Percentiles rank a stretch among this genome's conserved stretches.
Evolutionary conservation across 2,797 vertebrate genomes (phyloP).

Genomic region (Antennarius maculatus): DNA sequence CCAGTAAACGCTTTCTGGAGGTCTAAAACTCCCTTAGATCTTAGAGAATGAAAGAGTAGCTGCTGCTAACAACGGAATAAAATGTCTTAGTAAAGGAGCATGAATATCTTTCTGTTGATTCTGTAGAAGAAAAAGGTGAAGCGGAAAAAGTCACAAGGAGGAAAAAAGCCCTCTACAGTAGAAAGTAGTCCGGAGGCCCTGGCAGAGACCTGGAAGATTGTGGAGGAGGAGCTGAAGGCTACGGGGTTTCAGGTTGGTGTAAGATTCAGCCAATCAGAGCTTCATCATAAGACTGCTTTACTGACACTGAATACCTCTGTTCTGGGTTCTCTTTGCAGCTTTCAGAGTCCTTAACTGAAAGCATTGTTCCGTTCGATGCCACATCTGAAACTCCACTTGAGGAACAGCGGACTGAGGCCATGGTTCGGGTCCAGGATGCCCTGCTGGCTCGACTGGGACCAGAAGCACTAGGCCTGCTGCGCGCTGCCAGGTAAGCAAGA

Average conservation of each 20-base stretch:
- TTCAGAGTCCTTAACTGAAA: conserved; percentile 71
- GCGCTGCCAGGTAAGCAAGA: conserved; percentile 86
- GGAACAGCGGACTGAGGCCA: conserved; percentile 88
- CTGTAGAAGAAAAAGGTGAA: conserved; percentile 86
- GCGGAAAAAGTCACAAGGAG: conserved; percentile 71
- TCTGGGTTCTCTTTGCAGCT: conserved; percentile 63
- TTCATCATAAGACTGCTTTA: neutral
- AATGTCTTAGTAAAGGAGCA: neutral
- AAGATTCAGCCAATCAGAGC: neutral
- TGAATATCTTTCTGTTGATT: neutral
- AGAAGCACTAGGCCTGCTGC: conserved; percentile 87
- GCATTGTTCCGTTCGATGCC: conserved; percentile 89
- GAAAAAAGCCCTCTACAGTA: conserved; percentile 16
- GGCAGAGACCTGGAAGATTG: conserved; percentile 83
- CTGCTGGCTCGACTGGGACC: conserved; percentile 78
- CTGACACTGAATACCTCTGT: neutral
- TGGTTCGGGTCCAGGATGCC: conserved; percentile 88
- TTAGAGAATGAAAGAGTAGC: neutral
- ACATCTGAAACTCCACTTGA: conserved; percentile 89
- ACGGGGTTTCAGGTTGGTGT: conserved; percentile 74
- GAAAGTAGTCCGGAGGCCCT: conserved; percentile 73
- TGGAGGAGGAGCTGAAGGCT: conserved; percentile 83
- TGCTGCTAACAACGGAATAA: no score
- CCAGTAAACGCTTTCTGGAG: no score
- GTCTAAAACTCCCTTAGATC: neutral